These are phyloP conservation scores for Oreotrochilus melanogaster DNA, from an alignment of 2,113 vertebrate genomes.

Conservation along the genomic window DNA sequence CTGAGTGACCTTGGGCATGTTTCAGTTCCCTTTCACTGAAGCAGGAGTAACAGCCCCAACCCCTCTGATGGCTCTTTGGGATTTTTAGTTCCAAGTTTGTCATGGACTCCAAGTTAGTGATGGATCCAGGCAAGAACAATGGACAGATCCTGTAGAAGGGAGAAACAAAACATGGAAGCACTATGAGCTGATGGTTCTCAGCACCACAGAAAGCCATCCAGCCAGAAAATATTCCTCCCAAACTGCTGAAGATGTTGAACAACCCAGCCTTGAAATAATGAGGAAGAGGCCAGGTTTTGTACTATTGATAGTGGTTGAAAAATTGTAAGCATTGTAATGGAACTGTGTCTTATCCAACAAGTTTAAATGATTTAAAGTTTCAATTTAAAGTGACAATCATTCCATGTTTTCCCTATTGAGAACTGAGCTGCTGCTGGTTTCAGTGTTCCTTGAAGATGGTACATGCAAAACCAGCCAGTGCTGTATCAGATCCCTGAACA, in stretches of 20 bases:
- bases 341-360: background rate
- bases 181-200: background rate
- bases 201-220: background rate
- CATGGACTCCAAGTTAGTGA: background rate
- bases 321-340: background rate
- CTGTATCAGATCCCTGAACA: background rate
- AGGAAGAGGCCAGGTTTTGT: background rate
- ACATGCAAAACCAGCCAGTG: background rate
- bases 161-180: background rate
- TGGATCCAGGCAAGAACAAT: background rate
- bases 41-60: background rate
- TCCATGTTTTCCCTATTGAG: background rate
- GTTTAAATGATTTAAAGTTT: background rate
- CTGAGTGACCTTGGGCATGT: background rate
- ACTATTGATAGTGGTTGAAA: background rate
- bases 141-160: background rate
- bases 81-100: background rate
- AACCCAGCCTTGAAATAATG: background rate
- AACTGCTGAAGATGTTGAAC: background rate
- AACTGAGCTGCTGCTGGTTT: background rate
- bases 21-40: background rate
- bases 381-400: background rate
- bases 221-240: background rate
- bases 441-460: background rate
- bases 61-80: background rate